phyloP scores from a whole-genome alignment of 2,797 vertebrate genomes.

The Squalus acanthias region DNA sequence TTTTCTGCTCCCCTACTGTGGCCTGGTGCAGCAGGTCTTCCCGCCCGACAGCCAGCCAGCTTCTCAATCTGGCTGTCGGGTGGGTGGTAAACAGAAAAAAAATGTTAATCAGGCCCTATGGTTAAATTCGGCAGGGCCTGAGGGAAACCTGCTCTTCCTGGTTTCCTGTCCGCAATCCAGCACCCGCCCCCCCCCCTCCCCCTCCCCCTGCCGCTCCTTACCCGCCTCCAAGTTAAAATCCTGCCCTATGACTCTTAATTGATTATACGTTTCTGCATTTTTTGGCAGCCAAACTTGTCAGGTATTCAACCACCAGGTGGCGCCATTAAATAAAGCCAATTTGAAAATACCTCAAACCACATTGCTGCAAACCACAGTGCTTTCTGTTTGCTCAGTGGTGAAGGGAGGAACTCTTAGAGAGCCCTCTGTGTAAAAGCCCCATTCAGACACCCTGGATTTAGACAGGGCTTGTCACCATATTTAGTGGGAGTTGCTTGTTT shows the following conservation, averaged over 20 bases:
- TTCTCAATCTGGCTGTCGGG: too few relatives aligned
- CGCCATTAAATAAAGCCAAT: background rate
- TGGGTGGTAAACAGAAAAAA: too few relatives aligned
- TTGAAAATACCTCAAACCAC: background rate
- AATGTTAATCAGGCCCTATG: too few relatives aligned
- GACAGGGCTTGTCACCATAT: background rate
- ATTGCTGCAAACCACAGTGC: background rate
- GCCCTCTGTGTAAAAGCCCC: background rate
- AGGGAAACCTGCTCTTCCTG: too few relatives aligned
- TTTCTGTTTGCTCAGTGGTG: background rate
- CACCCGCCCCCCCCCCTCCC: too few relatives aligned
- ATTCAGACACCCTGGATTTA: background rate
- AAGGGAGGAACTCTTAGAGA: background rate
- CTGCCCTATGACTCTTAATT: conserved; percentile 37
- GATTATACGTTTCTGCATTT: conserved; percentile 38
- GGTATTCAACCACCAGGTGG: background rate
- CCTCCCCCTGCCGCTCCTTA: too few relatives aligned
- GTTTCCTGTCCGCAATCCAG: too few relatives aligned
- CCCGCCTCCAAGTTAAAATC: too few relatives aligned
- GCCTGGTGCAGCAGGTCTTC: too few relatives aligned
- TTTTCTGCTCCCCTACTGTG: too few relatives aligned
- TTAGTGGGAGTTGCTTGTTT: background rate
- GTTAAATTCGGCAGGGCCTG: too few relatives aligned
- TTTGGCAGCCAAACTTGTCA: conserved; percentile 11
- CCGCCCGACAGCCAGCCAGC: too few relatives aligned